phyloP scores from a whole-genome alignment of 2,113 vertebrate species.

The Symphodus melops region DNA sequence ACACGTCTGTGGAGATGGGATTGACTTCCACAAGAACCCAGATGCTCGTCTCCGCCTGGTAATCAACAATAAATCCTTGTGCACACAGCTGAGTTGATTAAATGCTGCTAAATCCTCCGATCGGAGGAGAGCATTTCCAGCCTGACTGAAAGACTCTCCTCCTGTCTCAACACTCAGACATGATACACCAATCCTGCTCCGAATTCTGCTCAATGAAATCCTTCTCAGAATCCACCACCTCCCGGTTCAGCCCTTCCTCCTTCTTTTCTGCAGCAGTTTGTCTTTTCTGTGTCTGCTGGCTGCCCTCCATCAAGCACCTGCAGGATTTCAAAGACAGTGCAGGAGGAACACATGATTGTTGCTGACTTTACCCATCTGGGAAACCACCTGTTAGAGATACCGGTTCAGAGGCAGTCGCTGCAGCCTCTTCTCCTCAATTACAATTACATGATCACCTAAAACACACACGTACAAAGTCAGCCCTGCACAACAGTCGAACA shows the following conservation, averaged over 20 bases:
- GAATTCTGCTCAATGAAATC: conserved; percentile 11
- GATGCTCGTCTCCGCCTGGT: conserved; percentile 18
- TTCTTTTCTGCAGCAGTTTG: not conserved
- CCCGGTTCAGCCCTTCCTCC: not conserved
- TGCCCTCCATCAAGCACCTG: conserved; percentile 23
- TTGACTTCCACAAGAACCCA: conserved; percentile 23
- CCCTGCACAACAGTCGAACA: conserved; percentile 17
- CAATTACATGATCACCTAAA: conserved; percentile 14
- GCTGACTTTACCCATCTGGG: conserved; percentile 51
- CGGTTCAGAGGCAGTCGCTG: conserved; percentile 1
- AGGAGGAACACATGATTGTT: conserved; percentile 35
- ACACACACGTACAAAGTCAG: not conserved
- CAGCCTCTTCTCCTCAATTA: conserved; percentile 24
- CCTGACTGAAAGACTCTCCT: conserved; percentile 6
- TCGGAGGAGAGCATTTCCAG: not conserved
- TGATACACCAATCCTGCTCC: not conserved
- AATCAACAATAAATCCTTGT: conserved; percentile 20
- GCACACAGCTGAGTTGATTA: conserved; percentile 11
- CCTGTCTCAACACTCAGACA: not conserved
- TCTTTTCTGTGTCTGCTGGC: conserved; percentile 22
- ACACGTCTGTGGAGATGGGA: conserved; percentile 24
- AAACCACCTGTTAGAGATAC: conserved; percentile 48
- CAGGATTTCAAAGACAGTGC: conserved; percentile 17
- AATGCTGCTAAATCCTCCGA: not conserved
- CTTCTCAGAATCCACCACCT: conserved; percentile 1